These are phyloP conservation scores for Heliconius ethilla DNA, from an alignment of 2,888 invertebrate species.

Conservation along the genomic window DNA sequence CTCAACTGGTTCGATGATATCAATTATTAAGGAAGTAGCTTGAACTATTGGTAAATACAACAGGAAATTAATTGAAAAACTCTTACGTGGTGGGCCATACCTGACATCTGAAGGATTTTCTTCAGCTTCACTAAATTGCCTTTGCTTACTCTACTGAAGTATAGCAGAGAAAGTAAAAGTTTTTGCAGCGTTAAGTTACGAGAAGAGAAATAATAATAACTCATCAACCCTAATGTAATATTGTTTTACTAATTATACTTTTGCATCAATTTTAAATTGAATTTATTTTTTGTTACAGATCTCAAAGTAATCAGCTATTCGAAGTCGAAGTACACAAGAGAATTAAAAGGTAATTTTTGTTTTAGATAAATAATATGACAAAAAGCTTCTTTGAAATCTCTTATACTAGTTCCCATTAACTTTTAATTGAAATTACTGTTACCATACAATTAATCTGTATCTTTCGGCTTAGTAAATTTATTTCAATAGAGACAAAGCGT, in stretches of 20 bases:
- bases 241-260: neutral
- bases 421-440: neutral
- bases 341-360: conserved; percentile 7
- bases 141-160: too few species aligned
- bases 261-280: neutral
- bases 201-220: too few species aligned
- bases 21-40: conserved; percentile 21
- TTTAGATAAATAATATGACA: neutral
- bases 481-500: neutral
- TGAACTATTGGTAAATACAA: neutral
- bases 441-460: neutral
- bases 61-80: neutral
- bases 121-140: too few species aligned
- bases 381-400: neutral
- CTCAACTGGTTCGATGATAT: conserved; percentile 36
- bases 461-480: neutral
- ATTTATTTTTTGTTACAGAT: conserved; percentile 21
- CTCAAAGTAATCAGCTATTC: neutral
- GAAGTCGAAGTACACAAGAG: neutral
- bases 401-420: neutral
- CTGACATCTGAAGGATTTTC: too few species aligned
- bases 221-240: neutral
- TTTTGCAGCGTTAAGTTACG: too few species aligned
- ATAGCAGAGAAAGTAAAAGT: too few species aligned
- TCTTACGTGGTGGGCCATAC: neutral